Conservation (phyloP, 2,113 vertebrate genomes). For the Pachypanchax playfairii region DNA sequence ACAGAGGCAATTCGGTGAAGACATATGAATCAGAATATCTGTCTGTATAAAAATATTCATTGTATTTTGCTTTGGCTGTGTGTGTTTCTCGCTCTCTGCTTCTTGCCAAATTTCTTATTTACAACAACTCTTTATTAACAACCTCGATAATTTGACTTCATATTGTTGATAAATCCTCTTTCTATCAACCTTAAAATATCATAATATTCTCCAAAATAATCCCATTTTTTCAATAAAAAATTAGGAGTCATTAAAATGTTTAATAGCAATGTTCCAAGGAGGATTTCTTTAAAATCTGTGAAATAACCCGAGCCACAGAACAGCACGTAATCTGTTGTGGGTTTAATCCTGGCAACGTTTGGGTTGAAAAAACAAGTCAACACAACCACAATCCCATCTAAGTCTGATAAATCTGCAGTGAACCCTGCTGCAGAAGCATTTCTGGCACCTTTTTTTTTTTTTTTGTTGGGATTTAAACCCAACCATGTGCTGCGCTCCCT, state of each 20-base stretch:
- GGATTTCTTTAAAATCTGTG: not conserved
- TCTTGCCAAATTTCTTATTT: conserved; percentile 13
- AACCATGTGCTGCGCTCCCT: conserved; percentile 28
- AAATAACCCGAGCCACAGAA: not conserved
- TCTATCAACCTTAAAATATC: not conserved
- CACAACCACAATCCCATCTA: conserved; percentile 46
- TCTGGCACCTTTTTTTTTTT: conserved; percentile 17
- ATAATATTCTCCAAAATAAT: not conserved
- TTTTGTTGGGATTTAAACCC: conserved; percentile 43
- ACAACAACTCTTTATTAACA: conserved; percentile 5
- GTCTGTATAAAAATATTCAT: conserved; percentile 38
- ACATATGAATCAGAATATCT: conserved; percentile 54
- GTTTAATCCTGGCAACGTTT: conserved; percentile 21
- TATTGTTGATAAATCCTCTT: conserved; percentile 5
- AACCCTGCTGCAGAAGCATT: conserved; percentile 15
- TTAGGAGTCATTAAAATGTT: conserved; percentile 36
- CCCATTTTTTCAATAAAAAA: conserved; percentile 4
- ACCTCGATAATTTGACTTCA: conserved; percentile 22
- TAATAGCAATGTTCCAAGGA: conserved; percentile 10
- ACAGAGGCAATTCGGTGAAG: conserved; percentile 47
- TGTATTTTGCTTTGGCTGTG: conserved; percentile 9
- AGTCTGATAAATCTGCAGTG: conserved; percentile 35
- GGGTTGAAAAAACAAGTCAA: conserved; percentile 46
- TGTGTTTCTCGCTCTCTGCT: conserved; percentile 4
- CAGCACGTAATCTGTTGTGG: conserved; percentile 10